A percentile compares a stretch with the other conserved stretches of the same genome.
Conservation (phyloP, 2,113 vertebrate genomes). For the Sminthopsis crassicaudata region DNA sequence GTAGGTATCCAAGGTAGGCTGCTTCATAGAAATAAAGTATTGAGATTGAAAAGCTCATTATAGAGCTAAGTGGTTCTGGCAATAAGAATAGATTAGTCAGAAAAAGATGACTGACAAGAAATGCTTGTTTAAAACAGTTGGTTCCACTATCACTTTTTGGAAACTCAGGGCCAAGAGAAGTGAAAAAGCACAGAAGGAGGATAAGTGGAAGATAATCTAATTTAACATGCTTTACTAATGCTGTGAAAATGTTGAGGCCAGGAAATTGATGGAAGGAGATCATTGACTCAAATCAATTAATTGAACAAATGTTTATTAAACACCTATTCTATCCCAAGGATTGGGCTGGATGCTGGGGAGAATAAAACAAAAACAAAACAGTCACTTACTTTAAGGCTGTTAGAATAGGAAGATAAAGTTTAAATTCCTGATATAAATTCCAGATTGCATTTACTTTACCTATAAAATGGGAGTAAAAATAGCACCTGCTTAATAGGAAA, state of each 20-base stretch:
- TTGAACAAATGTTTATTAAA: background rate
- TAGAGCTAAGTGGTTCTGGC: conserved; percentile 11
- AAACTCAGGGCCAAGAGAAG: background rate
- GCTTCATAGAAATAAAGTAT: conserved; percentile 19
- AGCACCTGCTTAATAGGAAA: background rate
- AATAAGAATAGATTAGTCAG: background rate
- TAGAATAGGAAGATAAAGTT: background rate
- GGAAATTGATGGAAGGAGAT: background rate
- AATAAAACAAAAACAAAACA: background rate
- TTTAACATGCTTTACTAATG: background rate
- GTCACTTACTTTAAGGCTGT: background rate
- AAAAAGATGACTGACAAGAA: conserved; percentile 14
- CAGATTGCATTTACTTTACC: background rate
- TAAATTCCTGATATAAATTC: background rate
- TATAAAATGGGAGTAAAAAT: background rate
- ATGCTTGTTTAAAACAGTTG: background rate
- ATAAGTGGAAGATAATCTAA: background rate
- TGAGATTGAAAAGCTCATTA: conserved; percentile 27
- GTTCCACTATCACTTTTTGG: conserved; percentile 2
- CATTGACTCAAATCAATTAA: background rate
- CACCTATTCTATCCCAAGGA: background rate
- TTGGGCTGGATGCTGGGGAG: background rate
- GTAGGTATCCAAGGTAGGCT: background rate
- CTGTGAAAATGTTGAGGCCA: background rate
- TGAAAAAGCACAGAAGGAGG: background rate